Conservation (phyloP, 1,140 invertebrate genomes). For the Helicoverpa armigera region DNA sequence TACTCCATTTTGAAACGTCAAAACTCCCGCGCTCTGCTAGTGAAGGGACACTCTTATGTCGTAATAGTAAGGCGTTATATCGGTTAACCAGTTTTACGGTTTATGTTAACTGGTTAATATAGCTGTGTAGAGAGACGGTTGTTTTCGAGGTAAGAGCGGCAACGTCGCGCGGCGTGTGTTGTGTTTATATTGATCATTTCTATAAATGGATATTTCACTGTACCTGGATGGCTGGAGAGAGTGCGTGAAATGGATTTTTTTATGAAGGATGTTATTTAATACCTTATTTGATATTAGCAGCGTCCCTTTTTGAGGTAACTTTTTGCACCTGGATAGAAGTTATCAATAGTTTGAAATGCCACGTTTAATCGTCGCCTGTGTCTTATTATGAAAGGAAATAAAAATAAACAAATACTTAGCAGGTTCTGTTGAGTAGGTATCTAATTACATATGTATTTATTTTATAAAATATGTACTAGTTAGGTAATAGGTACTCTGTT, state of each 20-base stretch:
- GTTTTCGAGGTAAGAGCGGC: constrained; percentile 42
- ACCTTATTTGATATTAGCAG: background rate
- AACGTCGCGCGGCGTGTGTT: constrained; percentile 32
- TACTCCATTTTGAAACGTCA: constrained; percentile 8
- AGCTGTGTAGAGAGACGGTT: constrained; percentile 17
- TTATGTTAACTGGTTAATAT: background rate
- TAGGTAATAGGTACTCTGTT: too few species aligned
- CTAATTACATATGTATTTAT: too few species aligned
- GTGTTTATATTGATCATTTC: constrained; percentile 48
- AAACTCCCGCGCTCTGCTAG: constrained; percentile 3
- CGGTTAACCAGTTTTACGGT: background rate
- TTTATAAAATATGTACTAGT: too few species aligned
- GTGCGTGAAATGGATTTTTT: constrained; percentile 10
- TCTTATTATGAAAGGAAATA: too few species aligned
- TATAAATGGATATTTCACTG: constrained; percentile 39
- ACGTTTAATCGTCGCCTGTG: too few species aligned
- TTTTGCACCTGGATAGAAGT: too few species aligned
- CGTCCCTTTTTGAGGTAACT: too few species aligned
- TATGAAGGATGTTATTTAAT: background rate
- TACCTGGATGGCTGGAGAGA: constrained; percentile 33
- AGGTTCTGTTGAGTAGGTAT: too few species aligned
- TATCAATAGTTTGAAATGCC: too few species aligned
- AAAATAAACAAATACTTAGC: too few species aligned
- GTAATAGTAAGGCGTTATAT: background rate
- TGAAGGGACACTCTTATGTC: constrained; percentile 10